Base-by-base conservation (phyloP, 2,888 invertebrate genomes). In the Torymus tubicola region DNA sequence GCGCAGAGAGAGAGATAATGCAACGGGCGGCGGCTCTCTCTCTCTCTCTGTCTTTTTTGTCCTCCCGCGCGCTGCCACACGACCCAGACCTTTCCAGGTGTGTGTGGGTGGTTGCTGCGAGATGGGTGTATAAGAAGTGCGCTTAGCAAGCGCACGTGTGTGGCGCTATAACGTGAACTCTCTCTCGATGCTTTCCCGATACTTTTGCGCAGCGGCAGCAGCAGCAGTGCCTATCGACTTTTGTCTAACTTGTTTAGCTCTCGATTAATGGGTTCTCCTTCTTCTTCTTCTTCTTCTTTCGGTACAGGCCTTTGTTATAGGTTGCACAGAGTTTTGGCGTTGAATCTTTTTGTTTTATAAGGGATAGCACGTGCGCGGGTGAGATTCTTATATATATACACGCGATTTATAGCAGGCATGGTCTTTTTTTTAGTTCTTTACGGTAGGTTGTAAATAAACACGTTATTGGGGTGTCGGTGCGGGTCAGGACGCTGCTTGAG, bases 21-120 rank as follows among this genome's bases (percentile, higher is more conserved):
- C 64, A n/a, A 12, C 64, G 64, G 13, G 24, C 24, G 13, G 21
- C 13, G 24, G 24, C n/a, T 55, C 31, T 50, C 16, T 60, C 13
- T 52, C 65, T 16, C 18, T 52, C 52, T 60, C 58, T 14, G 13
- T 14, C 55, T 52, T 52, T 65, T 60, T 69, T 14, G 13, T 14
- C 55, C 10, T 18, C 21, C 14, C 53, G 61, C n/a, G 18, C 13
- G 16, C 21, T 11, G 52, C 11, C 58, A 58, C 78, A 65, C 78
- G 78, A 78, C 78, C 71, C 69, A 78, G 78, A 78, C 78, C 78
- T 78, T 78, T 78, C 60, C 64, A 57, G 71, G 2, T 12, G 16
- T 12, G 16, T 4, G 42, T 42, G 58, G n/a, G 14, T 24, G 61
- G 10, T 8, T 53, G 1, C 21, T 21, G 2, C 2, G 2, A 42